Evolutionary conservation across 2,113 vertebrate genomes (phyloP).

Genomic region (Cricetomys ansorgei): DNA sequence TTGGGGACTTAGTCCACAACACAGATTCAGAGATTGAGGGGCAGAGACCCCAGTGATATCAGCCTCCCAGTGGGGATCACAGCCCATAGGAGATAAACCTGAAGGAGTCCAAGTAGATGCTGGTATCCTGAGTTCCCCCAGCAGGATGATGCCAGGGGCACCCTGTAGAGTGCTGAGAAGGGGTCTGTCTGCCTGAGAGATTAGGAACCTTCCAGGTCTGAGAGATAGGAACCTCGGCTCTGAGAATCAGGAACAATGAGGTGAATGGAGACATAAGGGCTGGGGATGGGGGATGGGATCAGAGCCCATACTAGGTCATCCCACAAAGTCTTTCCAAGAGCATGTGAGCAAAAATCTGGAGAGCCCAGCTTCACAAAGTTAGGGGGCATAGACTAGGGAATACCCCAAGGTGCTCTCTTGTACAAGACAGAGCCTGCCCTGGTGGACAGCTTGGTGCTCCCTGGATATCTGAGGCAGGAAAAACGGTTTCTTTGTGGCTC

Average conservation of each 20-base stretch:
- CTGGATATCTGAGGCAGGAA: neutral
- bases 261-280: neutral
- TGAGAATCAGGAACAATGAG: neutral
- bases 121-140: accelerated
- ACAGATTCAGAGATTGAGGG: neutral
- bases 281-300: neutral
- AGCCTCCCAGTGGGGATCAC: neutral
- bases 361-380: accelerated
- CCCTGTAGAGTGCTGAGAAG: no score
- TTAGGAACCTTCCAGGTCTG: neutral
- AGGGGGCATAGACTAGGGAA: neutral
- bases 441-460: neutral
- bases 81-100: neutral
- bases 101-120: accelerated
- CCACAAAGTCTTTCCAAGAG: conserved; percentile 8
- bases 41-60: neutral
- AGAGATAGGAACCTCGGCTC: neutral
- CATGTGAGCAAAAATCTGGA: neutral
- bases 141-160: accelerated
- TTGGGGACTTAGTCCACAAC: accelerated
- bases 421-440: neutral
- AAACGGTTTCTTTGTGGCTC: accelerated
- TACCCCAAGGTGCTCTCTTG: neutral
- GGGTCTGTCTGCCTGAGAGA: neutral
- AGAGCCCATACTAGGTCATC: neutral